phyloP scores from a whole-genome alignment of 2,888 invertebrate genomes.

The Lasioglossum vierecki region DNA sequence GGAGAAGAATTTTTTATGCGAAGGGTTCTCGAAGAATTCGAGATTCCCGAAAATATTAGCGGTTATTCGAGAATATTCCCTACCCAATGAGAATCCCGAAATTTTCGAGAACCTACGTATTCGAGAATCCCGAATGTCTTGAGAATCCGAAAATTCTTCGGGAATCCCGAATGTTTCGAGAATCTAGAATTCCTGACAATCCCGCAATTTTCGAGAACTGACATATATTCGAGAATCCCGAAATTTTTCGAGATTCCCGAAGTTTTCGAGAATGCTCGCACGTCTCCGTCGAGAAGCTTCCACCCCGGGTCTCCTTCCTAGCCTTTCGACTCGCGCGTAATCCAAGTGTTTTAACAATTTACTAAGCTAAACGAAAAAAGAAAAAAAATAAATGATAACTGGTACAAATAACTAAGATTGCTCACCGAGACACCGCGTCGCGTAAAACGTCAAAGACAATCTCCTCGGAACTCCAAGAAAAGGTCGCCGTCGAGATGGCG shows the following conservation, averaged over 20 bases:
- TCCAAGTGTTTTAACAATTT: conserved; percentile 56
- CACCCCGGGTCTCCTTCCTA: conserved; percentile 30
- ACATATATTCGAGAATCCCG: background rate
- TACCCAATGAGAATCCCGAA: background rate
- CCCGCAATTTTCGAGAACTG: background rate
- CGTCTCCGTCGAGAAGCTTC: conserved; percentile 19
- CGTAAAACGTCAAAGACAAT: conserved; percentile 71
- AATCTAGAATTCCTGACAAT: background rate
- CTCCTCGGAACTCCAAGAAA: conserved; percentile 59
- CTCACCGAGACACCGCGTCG: conserved; percentile 67
- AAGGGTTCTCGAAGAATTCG: background rate
- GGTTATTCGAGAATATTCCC: too few species aligned
- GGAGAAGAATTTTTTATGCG: background rate
- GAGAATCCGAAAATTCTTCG: background rate
- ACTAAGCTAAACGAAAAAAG: conserved; percentile 47
- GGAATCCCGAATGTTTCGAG: too few species aligned
- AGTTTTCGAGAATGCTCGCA: background rate
- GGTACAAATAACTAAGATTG: conserved; percentile 70
- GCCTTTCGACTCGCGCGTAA: conserved; percentile 47
- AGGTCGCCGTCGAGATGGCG: conserved; percentile 28
- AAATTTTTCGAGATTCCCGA: background rate
- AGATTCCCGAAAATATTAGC: background rate
- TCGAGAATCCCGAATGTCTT: background rate
- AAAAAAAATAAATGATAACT: conserved; percentile 22
- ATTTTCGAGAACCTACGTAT: background rate